These are phyloP conservation scores for Dione juno DNA, from an alignment of 2,888 invertebrate species.

Conservation along the genomic window DNA sequence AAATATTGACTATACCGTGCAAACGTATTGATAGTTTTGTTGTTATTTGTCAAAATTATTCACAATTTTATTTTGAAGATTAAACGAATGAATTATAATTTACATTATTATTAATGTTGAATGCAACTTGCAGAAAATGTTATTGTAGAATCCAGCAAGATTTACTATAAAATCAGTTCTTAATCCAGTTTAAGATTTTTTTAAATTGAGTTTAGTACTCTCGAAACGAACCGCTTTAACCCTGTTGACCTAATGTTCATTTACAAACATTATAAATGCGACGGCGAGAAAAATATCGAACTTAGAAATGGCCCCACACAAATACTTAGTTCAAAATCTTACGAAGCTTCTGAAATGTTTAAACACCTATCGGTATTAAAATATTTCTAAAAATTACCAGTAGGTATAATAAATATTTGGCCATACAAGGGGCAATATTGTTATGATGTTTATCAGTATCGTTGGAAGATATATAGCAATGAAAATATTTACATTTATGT, in stretches of 20 bases:
- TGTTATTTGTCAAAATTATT: neutral
- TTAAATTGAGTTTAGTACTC: slow-evolving; percentile 40
- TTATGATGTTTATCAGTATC: slow-evolving; percentile 10
- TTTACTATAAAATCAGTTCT: slow-evolving; percentile 45
- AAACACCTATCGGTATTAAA: slow-evolving; percentile 39
- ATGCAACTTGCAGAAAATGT: neutral
- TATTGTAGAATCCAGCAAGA: slow-evolving; percentile 13
- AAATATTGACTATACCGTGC: neutral
- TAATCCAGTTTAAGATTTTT: slow-evolving; percentile 24
- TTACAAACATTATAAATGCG: slow-evolving; percentile 49
- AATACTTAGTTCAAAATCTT: slow-evolving; percentile 33
- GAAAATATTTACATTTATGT: slow-evolving; percentile 11
- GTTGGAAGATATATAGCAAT: neutral
- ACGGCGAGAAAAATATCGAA: slow-evolving; percentile 37
- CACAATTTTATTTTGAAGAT: too few species aligned
- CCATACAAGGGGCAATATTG: slow-evolving; percentile 49
- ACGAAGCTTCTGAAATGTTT: slow-evolving; percentile 38
- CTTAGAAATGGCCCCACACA: slow-evolving; percentile 47
- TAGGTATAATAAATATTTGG: slow-evolving; percentile 51
- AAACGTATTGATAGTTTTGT: neutral
- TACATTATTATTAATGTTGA: neutral
- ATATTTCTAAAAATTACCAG: slow-evolving; percentile 49
- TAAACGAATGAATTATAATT: neutral
- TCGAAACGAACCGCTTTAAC: slow-evolving; percentile 62
- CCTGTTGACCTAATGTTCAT: slow-evolving; percentile 68